Evolutionary conservation across 2,797 vertebrate species (phyloP).

Genomic region (Tamandua tetradactyla): DNA sequence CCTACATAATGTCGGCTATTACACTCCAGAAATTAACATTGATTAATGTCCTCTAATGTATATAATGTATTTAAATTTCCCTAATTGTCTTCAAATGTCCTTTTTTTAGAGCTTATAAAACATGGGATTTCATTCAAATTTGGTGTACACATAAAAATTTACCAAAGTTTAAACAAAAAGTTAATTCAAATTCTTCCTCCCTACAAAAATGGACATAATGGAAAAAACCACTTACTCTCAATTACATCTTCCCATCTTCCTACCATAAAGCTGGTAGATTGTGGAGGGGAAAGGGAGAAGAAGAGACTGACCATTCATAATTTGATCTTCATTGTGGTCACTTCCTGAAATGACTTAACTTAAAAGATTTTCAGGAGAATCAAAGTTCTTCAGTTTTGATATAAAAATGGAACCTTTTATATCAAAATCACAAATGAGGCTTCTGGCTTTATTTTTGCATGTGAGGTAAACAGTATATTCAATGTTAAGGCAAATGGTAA

Average conservation of each 20-base stretch:
- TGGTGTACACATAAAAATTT: conserved; percentile 49
- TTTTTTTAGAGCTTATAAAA: conserved; percentile 21
- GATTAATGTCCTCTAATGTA: background rate
- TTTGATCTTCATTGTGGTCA: background rate
- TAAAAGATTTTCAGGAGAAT: conserved; percentile 64
- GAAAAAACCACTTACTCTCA: background rate
- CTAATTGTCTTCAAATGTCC: background rate
- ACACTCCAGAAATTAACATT: background rate
- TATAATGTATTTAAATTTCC: background rate
- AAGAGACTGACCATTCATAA: background rate
- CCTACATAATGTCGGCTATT: background rate
- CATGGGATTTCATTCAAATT: conserved; percentile 73
- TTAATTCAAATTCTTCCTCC: conserved; percentile 10
- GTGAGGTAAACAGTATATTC: conserved; percentile 78
- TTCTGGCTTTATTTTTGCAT: conserved; percentile 17
- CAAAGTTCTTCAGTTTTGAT: conserved; percentile 40
- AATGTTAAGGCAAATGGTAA: conserved; percentile 81
- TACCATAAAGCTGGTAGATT: background rate
- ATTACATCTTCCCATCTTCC: background rate
- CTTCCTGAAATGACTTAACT: conserved; percentile 17
- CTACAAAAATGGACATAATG: background rate
- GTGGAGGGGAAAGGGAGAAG: background rate
- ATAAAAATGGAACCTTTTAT: conserved; percentile 7
- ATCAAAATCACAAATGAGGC: conserved; percentile 58
- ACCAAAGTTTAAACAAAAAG: conserved; percentile 61